phyloP scores from a whole-genome alignment of 2,888 invertebrate species.

The Melieria omissa region DNA sequence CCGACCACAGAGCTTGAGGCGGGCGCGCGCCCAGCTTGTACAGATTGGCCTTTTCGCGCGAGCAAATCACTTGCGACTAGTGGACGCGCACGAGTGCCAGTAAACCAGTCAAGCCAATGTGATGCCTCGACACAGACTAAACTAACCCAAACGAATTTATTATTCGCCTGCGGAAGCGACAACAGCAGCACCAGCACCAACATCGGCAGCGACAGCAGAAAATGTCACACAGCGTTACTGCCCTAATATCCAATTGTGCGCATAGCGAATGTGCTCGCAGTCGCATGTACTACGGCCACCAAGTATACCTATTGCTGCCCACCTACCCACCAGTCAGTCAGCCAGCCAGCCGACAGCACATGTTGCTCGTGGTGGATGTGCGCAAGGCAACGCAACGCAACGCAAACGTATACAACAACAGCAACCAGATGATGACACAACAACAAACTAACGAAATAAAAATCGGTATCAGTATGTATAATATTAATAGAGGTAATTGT shows the following conservation, averaged over 20 bases:
- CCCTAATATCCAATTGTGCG: constrained; percentile 41
- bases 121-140: constrained; percentile 38
- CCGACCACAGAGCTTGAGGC: not conserved
- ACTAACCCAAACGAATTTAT: constrained; percentile 37
- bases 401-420: not conserved
- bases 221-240: constrained; percentile 35
- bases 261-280: constrained; percentile 14
- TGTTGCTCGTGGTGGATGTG: no score
- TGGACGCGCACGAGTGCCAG: not conserved
- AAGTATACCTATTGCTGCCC: not conserved
- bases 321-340: not conserved
- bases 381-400: not conserved
- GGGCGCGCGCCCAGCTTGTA: no score
- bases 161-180: not conserved
- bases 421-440: constrained; percentile 4
- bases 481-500: constrained; percentile 43
- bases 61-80: no score
- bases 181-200: not conserved
- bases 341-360: not conserved
- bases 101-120: constrained; percentile 22
- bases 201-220: constrained; percentile 13
- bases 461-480: constrained; percentile 2
- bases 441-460: not conserved
- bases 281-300: not conserved
- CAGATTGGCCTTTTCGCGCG: no score